Evolutionary conservation across 2,888 invertebrate species (phyloP), one percentile per base, ranked within the genome.

Genomic region (Ceriagrion tenellum): DNA sequence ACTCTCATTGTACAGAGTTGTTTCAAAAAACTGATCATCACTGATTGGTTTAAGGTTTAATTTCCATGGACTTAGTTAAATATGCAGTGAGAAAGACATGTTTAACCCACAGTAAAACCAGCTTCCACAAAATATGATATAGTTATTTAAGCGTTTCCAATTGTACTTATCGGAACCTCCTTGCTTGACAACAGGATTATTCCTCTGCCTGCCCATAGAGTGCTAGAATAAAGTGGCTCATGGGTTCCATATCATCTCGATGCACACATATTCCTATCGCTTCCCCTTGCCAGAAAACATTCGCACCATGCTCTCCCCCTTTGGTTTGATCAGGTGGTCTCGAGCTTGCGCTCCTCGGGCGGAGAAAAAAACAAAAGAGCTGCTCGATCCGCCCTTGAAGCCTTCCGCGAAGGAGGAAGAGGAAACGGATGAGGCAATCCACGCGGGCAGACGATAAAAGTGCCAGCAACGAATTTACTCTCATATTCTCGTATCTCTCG

Each of bases 391-490:
- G 81, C 18, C 81, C 30, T 81, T 81, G 69, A 69, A 26, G 69
- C 16, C 4, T n/a, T 26, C 26, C 35, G 30, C 81, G 30, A 4
- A 16, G 81, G 13, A 81, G 35, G 81, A 81, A 81, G 81, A 81
- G 81, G 81, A 81, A 81, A 81, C 81, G 81, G 81, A 81, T 81
- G 81, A 81, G 35, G 81, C 35, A 81, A 81, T 35, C 26, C 81
- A n/a, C n/a, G 81, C 35, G 81, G 16, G 35, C 35, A 13, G 13
- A 69, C 23, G 26, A 69, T 69, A 23, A 23, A 26, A 26, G 10
- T 69, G 59, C 18, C 59, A 20, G 16, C 59, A 10, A 20, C 59
- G 59, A 20, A 59, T 59, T 59, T 20, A 20, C 59, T 59, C 59
- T 59, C 12, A 16, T 12, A 59, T 20, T 16, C 13, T 10, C 12